Base-by-base conservation (phyloP, 2,113 vertebrate species). In the Nipponia nippon region DNA sequence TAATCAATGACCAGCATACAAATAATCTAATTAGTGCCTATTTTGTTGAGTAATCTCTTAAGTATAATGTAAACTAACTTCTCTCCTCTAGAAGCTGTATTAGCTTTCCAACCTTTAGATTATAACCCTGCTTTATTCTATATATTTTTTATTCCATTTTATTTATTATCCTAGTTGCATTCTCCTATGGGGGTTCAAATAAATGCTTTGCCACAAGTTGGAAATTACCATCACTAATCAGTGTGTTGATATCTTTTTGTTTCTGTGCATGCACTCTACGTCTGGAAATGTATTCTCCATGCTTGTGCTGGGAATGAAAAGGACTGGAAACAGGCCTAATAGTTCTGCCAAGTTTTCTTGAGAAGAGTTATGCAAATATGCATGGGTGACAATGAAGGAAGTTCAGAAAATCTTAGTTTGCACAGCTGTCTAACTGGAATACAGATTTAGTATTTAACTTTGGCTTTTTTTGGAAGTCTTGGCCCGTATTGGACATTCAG, bases 391-490 rank as follows among this genome's bases (percentile, higher is more conserved):
- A 95, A 90, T 5, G 7, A 87, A 93, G 67, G 52, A 85, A 72
- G 52, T 85, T 88, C 61, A 87, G 76, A 86, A 95, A 94, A 89
- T n/a, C 58, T 91, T 53, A 65, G 47, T 79, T 90, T 95, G n/a
- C 44, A 71, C 65, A 87, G 84, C 65, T 93, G 76, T 53, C 63
- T 82, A 88, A 83, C 42, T n/a, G 42, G 36, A 90, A 95, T 56
- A 69, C 18, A 95, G 65, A 67, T 52, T 75, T 50, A 75, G 8
- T 70, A 46, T 83, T 83, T 77, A 88, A 49, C 7, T 52, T 50
- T 26, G n/a, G 3, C 2, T 21, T 58, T 52, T 65, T 36, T 83
- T 38, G 32, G 1, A 21, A 65, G 29, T 42, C 30, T 71, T 63
- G 20, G 8, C 34, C 44, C 3, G 0, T 49, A 65, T 36, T 46